phyloP scores from a whole-genome alignment of 2,113 vertebrate species.

The Thamnaconus septentrionalis region DNA sequence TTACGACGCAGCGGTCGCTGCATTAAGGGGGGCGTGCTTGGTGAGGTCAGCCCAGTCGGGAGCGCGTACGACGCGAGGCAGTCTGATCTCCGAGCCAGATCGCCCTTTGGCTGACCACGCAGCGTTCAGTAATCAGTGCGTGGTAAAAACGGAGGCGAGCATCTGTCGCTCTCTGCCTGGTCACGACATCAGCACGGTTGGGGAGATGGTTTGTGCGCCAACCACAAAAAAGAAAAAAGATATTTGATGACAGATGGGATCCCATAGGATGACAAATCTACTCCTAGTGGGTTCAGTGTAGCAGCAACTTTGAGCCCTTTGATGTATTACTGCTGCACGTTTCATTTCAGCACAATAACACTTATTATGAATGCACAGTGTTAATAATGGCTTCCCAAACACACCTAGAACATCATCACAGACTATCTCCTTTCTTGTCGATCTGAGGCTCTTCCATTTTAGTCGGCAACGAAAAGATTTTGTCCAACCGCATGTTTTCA shows the following conservation, averaged over 20 bases:
- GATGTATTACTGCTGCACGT: constrained; percentile 4
- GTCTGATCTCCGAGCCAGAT: constrained; percentile 25
- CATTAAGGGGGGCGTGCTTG: background rate
- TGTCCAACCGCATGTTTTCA: constrained; percentile 16
- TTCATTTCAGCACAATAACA: constrained; percentile 1
- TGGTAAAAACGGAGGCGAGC: constrained; percentile 16
- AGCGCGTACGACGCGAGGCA: background rate
- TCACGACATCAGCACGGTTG: background rate
- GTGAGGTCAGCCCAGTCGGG: constrained; percentile 24
- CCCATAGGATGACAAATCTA: background rate
- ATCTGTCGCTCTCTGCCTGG: constrained; percentile 24
- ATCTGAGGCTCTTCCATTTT: constrained; percentile 7
- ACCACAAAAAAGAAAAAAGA: background rate
- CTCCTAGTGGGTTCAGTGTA: background rate
- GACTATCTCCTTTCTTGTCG: too few species aligned
- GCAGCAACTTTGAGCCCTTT: constrained; percentile 1
- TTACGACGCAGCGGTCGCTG: background rate
- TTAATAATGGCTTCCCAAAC: background rate
- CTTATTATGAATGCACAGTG: constrained; percentile 6
- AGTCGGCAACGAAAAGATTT: too few species aligned
- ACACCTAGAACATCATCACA: background rate
- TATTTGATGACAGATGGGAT: background rate
- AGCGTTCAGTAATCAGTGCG: constrained; percentile 35
- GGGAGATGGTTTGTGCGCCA: constrained; percentile 5
- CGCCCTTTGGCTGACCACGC: constrained; percentile 26